Evolutionary conservation across 1,140 invertebrate genomes (phyloP).

Genomic region (Trinorchestia longiramus): DNA sequence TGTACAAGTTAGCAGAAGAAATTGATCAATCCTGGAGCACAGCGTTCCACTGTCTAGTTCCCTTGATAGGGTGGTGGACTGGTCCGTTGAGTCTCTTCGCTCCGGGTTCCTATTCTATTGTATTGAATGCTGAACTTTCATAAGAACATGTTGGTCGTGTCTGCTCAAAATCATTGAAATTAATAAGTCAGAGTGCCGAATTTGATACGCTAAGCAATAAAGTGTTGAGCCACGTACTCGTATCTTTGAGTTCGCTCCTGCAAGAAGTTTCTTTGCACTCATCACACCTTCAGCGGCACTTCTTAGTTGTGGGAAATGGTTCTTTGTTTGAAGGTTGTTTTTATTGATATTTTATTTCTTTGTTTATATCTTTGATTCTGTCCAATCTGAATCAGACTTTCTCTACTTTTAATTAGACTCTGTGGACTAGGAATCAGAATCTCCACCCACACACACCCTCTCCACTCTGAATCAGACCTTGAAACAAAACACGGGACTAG

Average conservation of each 20-base stretch:
- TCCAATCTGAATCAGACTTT: no score
- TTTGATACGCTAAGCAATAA: no score
- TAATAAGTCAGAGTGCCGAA: no score
- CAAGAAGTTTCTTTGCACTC: not conserved
- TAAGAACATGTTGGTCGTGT: not conserved
- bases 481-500: not conserved
- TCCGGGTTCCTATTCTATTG: not conserved
- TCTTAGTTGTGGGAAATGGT: not conserved
- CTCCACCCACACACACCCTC: not conserved
- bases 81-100: not conserved
- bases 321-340: not conserved
- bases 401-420: no score
- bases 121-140: not conserved
- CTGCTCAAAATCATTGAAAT: not conserved
- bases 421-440: no score
- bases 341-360: not conserved
- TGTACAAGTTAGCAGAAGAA: not conserved
- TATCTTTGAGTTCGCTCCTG: not conserved
- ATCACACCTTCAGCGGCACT: not conserved
- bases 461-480: not conserved
- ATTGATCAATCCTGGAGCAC: no score
- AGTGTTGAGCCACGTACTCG: not conserved
- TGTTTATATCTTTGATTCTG: no score
- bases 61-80: not conserved
- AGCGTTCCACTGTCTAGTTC: not conserved